phyloP scores from a whole-genome alignment of 2,888 invertebrate genomes.

The Euproctis similis region DNA sequence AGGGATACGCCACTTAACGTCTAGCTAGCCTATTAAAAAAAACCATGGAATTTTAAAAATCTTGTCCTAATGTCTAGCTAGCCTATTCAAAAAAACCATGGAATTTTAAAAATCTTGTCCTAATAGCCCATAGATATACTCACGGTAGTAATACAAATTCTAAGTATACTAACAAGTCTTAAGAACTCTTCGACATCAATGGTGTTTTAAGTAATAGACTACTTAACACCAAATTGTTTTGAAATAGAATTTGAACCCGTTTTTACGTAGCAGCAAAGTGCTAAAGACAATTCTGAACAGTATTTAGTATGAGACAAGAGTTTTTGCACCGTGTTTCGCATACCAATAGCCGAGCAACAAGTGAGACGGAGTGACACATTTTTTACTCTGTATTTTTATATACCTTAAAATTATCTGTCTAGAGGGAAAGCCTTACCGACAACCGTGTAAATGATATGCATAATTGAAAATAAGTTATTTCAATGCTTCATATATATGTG shows the following conservation, averaged over 20 bases:
- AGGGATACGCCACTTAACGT: too few relatives aligned
- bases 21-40: too few relatives aligned
- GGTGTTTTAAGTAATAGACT: too few relatives aligned
- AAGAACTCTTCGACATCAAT: too few relatives aligned
- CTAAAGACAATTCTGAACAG: conserved; percentile 26
- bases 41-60: too few relatives aligned
- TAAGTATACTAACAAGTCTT: too few relatives aligned
- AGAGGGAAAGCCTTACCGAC: conserved; percentile 9
- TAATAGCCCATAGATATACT: too few relatives aligned
- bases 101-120: too few relatives aligned
- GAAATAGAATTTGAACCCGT: conserved; percentile 20
- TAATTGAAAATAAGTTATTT: conserved; percentile 5
- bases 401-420: conserved; percentile 18
- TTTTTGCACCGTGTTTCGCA: conserved; percentile 36
- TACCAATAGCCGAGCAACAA: conserved; percentile 47
- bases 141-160: too few relatives aligned
- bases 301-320: conserved; percentile 26
- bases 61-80: too few relatives aligned
- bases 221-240: conserved; percentile 3
- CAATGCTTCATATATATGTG: too few relatives aligned
- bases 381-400: conserved; percentile 28
- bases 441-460: conserved; percentile 7
- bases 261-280: conserved; percentile 21
- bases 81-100: too few relatives aligned
- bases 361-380: conserved; percentile 27